A percentile compares a stretch with the other conserved stretches of the same genome.
phyloP scores from a whole-genome alignment of 2,888 invertebrate species.

The Abrostola tripartita region DNA sequence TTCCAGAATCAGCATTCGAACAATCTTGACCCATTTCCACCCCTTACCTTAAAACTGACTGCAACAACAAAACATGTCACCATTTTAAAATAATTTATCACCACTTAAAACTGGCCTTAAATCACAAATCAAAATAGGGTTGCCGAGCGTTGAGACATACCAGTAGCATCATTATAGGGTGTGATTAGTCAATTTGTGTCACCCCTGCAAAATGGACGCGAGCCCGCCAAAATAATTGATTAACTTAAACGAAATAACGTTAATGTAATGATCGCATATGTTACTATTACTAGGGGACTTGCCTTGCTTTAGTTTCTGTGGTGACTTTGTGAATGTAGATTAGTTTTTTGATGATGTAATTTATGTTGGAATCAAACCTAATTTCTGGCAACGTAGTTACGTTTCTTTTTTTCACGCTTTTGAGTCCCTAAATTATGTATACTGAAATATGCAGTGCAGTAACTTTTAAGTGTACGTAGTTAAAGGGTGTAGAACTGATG shows the following conservation, averaged over 20 bases:
- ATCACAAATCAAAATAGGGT: slow-evolving; percentile 78
- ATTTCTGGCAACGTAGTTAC: neutral
- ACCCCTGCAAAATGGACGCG: slow-evolving; percentile 64
- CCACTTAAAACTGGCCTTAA: slow-evolving; percentile 71
- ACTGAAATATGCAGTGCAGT: too few species aligned
- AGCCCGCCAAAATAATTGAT: slow-evolving; percentile 80
- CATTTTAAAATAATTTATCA: slow-evolving; percentile 75
- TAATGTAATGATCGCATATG: slow-evolving; percentile 86
- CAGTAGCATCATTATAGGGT: slow-evolving; percentile 72
- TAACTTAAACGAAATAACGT: slow-evolving; percentile 82
- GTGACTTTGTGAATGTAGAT: slow-evolving; percentile 62
- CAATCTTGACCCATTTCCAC: slow-evolving; percentile 34
- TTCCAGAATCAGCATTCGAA: slow-evolving; percentile 15
- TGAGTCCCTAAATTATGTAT: too few species aligned
- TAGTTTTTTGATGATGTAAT: slow-evolving; percentile 34
- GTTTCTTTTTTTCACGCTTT: neutral
- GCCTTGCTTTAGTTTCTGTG: slow-evolving; percentile 53
- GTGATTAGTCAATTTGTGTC: slow-evolving; percentile 82
- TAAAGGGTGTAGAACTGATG: too few species aligned
- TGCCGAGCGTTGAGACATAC: slow-evolving; percentile 64
- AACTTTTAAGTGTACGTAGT: too few species aligned
- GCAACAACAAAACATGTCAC: slow-evolving; percentile 70
- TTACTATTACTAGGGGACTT: slow-evolving; percentile 63
- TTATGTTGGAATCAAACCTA: neutral
- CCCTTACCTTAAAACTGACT: slow-evolving; percentile 38